phyloP scores from a whole-genome alignment of 2,888 invertebrate genomes.

The Epirrita christyi region DNA sequence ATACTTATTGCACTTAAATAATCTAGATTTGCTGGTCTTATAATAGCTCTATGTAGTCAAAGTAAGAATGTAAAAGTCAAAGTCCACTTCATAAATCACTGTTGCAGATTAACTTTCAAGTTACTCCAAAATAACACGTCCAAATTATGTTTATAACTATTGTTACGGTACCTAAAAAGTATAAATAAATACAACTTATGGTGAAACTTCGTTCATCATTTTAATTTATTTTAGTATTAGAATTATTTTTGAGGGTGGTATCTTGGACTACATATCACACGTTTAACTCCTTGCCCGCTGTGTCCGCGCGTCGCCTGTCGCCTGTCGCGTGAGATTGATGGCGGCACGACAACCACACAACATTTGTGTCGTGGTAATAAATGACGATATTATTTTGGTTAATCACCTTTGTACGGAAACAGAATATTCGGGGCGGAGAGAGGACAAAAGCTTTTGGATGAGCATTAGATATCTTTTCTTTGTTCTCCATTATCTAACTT shows the following conservation, averaged over 20 bases:
- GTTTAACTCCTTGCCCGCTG: constrained; percentile 25
- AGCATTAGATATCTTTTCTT: neutral
- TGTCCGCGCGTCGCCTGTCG: constrained; percentile 22
- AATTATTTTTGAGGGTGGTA: neutral
- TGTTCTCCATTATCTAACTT: too few relatives aligned
- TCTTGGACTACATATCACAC: constrained; percentile 22
- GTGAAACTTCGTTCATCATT: too few relatives aligned
- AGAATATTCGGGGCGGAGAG: constrained; percentile 2
- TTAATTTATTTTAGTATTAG: too few relatives aligned
- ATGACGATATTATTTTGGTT: constrained; percentile 31
- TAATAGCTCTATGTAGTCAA: too few relatives aligned
- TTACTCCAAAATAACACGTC: too few relatives aligned
- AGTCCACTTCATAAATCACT: too few relatives aligned
- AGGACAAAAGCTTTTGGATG: constrained; percentile 9
- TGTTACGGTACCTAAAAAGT: too few relatives aligned
- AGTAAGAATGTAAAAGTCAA: too few relatives aligned
- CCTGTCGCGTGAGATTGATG: constrained; percentile 32
- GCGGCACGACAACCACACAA: constrained; percentile 21
- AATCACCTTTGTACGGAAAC: constrained; percentile 27
- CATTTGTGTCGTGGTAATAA: constrained; percentile 22
- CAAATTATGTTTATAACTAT: too few relatives aligned
- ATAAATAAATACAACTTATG: too few relatives aligned
- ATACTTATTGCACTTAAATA: neutral
- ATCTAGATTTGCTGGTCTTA: too few relatives aligned
- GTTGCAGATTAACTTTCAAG: too few relatives aligned